Evolutionary conservation across 2,888 invertebrate species (phyloP).

Genomic region (Seira musarum): DNA sequence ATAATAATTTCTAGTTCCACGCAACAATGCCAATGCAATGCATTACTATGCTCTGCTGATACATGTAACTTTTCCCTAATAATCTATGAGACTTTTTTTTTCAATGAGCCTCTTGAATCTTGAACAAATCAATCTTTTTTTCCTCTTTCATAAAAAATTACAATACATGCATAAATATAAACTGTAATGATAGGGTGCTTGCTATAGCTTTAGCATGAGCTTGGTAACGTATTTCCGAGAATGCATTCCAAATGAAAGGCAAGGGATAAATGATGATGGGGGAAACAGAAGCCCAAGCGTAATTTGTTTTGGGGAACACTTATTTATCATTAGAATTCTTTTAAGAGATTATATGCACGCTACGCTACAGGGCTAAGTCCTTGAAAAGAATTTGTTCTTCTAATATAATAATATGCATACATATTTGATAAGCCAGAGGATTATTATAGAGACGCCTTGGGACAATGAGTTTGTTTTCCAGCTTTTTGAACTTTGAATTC

Average conservation of each 20-base stretch:
- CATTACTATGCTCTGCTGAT: too few species aligned
- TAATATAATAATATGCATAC: slow-evolving; percentile 40
- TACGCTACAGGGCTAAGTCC: slow-evolving; percentile 17
- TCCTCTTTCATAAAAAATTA: slow-evolving; percentile 26
- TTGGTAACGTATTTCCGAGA: neutral
- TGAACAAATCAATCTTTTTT: slow-evolving; percentile 45
- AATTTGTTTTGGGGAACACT: slow-evolving; percentile 53
- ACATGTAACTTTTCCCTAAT: neutral
- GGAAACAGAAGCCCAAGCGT: slow-evolving; percentile 32
- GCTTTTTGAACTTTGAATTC: slow-evolving; percentile 65
- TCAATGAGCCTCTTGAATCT: neutral
- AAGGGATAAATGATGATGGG: neutral
- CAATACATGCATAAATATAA: slow-evolving; percentile 35
- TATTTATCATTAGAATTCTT: slow-evolving; percentile 22
- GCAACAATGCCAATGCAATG: neutral
- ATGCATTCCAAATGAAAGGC: slow-evolving; percentile 1
- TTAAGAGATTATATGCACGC: slow-evolving; percentile 42
- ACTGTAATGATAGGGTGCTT: slow-evolving; percentile 43
- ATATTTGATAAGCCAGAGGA: slow-evolving; percentile 51
- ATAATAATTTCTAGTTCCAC: neutral
- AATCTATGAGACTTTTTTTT: neutral
- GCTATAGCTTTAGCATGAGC: slow-evolving; percentile 27
- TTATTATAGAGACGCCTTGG: slow-evolving; percentile 62
- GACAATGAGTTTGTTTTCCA: slow-evolving; percentile 69
- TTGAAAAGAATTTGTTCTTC: slow-evolving; percentile 27